Evolutionary conservation across 2,113 vertebrate genomes (phyloP).

Genomic region (Stictonetta naevosa): DNA sequence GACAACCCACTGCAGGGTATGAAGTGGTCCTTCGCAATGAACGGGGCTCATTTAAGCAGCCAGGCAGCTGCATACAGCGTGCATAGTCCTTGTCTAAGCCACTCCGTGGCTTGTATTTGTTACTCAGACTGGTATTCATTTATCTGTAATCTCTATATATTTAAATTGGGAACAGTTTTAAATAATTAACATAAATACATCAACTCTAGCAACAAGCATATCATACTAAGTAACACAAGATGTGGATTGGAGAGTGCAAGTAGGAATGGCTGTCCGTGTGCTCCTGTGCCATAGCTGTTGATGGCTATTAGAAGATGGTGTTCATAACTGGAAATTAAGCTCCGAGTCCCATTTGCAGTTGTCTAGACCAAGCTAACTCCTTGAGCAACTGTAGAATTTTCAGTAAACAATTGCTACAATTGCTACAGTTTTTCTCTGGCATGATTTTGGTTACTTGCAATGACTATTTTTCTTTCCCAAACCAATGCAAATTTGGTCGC

Average conservation of each 20-base stretch:
- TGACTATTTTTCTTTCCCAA: slow-evolving; percentile 1
- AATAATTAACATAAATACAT: slow-evolving; percentile 30
- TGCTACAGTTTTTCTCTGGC: slow-evolving; percentile 37
- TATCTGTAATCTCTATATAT: slow-evolving; percentile 10
- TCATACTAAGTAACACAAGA: neutral
- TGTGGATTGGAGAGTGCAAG: neutral
- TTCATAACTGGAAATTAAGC: neutral
- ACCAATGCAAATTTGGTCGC: slow-evolving; percentile 13
- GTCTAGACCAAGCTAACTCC: slow-evolving; percentile 47
- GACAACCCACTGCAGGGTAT: neutral
- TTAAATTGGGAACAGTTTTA: slow-evolving; percentile 23
- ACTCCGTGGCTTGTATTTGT: neutral
- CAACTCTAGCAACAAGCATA: neutral
- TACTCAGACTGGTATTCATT: neutral
- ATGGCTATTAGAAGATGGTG: neutral
- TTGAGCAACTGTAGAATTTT: slow-evolving; percentile 51
- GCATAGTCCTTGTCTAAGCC: neutral
- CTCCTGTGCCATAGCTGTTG: neutral
- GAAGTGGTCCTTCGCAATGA: neutral
- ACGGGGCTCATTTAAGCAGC: neutral
- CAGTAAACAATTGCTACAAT: slow-evolving; percentile 1
- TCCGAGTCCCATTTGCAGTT: neutral
- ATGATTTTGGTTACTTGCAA: slow-evolving; percentile 46
- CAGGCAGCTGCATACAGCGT: neutral
- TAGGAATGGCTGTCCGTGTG: neutral